Base-by-base conservation (phyloP, 2,797 vertebrate genomes). In the Melopsittacus undulatus region DNA sequence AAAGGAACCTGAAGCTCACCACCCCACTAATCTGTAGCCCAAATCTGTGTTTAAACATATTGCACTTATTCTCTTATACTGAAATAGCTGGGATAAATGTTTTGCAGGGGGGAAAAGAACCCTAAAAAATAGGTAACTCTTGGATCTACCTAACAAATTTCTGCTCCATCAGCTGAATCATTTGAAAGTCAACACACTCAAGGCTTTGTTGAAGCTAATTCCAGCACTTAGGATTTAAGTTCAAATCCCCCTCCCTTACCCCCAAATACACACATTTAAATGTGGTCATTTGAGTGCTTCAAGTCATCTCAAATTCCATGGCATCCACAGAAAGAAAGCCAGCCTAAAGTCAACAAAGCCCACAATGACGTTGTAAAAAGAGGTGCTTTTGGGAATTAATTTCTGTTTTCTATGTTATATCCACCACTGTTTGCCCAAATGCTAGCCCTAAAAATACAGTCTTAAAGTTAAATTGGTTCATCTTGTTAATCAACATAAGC, bases 191-290 rank as follows among this genome's bases (percentile, higher is more conserved):
- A 94, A 94, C 91, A 92, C 83, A 86, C 74, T 70, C 34, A 5
- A 5, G 87, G 57, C 87, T 96, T 95, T 96, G 92, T 91, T 91
- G 91, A 48, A 67, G 59, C 34, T 95, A 96, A 96, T 95, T 96
- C 95, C 89, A 95, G 89, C 79, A 92, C 80, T 93, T 91, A 92
- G 94, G 92, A 62, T 95, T 91, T 92, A 90, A 96, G 82, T 81
- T 94, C 3, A 43, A 95, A 94, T 92, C 63, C 83, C 86, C 36
- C 73, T 92, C 82, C 91, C 48, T 83, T 10, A 30, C 74, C 88
- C 88, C 89, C 90, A 95, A 90, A 95, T 84, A 95, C 90, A 91
- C 89, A 94, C 63, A 90, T 91, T 89, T 79, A 70, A 90, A 94
- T 94, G 95, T 88, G 85, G 59, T 91, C 64, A 56, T 85, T 80